Evolutionary conservation across 2,797 vertebrate genomes (phyloP), one percentile per base, ranked within the genome.

Genomic region (Liparis tanakae): DNA sequence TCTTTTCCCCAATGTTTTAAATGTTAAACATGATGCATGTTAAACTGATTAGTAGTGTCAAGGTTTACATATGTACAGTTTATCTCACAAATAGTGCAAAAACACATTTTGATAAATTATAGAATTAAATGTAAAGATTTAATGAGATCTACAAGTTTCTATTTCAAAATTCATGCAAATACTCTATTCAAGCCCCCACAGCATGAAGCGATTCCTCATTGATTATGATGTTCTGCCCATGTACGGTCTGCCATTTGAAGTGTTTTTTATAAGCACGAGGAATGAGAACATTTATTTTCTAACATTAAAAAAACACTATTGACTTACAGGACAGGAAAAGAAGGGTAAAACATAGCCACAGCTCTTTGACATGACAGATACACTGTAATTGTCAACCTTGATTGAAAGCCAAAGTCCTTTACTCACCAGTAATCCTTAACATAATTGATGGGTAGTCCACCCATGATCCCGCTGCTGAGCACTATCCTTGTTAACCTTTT

Each of bases 401-500:
- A 54, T 66, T 60, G 44, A 56, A 50, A n/a, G 43, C 14, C 7
- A 44, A 55, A 55, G 17, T 5, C 41, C 17, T 55, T 67, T 41
- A 33, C 9, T 55, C 64, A 54, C 7, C 13, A 20, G 48, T 3
- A 43, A 56, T 57, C 15, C 78, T 36, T 56, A 57, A 66, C 50
- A 37, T 54, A 76, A 73, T 20, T 64, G 10, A 7, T 70, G 18
- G 30, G 5, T 18, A 46, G 44, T 56, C 39, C 6, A 50, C 36
- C 55, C 4, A 59, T 20, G 37, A 64, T 54, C 36, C 60, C 13
- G 20, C 65, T 25, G 33, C 43, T 64, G 62, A 46, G 25, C 46
- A 55, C 10, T n/a, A 64, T 33, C n/a, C 12, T 30, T 43, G 20
- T 72, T 70, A 70, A 65, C 39, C 68, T 63, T 33, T 10, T 58